Evolutionary conservation across 2,888 invertebrate species (phyloP), one percentile per base, ranked within the genome.

Genomic region (Meganola albula): DNA sequence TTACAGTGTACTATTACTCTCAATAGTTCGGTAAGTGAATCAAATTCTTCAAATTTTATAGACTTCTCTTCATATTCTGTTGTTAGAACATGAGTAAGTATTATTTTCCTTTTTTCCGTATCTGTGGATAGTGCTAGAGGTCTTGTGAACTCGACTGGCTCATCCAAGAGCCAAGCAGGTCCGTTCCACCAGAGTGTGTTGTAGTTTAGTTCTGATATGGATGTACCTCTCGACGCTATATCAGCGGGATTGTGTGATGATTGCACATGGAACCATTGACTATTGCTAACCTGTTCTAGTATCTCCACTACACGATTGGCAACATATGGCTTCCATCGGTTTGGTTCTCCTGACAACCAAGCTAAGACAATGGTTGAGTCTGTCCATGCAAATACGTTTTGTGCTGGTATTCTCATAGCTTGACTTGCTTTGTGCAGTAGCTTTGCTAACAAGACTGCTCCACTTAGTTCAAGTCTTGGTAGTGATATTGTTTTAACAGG

Each of bases 81-180:
- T n/a, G n/a, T n/a, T n/a, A n/a, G n/a, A n/a, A n/a, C n/a, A n/a
- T n/a, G n/a, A n/a, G n/a, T n/a, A n/a, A n/a, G 27, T 31, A 32
- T 25, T 5, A 21, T 31, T 31, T 22, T 32, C 27, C 22, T 37
- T 23, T 12, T 38, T 24, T 43, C 40, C n/a, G 11, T 21, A 14
- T 20, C 16, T 29, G 7, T 12, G 3, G 8, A 13, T 13, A 25
- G 2, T 8, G 8, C 12, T 24, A n/a, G 21, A 35, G 24, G 1
- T 44, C 37, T 23, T 13, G 7, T 26, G 14, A 11, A 3, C 32
- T 30, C 8, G 16, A 26, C 25, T 24, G 21, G 18, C 12, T 40
- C 10, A n/a, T 34, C 12, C 24, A 10, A 21, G n/a, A 53, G 24
- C 49, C 49, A 51, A 1, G 3, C 4, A 22, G 28, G 22, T 13